phyloP scores from a whole-genome alignment of 2,888 invertebrate species.

The Luperina nickerlii region DNA sequence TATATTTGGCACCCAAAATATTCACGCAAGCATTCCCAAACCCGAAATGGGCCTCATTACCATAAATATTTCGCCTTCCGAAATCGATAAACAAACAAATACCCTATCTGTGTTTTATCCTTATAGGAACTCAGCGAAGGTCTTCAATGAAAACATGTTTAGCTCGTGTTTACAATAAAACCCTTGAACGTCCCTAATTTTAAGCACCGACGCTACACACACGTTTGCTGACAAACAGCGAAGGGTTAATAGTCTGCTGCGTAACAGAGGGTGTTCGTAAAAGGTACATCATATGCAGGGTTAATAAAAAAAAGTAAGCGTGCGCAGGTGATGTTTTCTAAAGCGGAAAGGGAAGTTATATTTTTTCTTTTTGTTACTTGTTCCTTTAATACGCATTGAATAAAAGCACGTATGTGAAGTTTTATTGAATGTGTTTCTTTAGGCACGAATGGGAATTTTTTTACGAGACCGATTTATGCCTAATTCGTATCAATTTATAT shows the following conservation, averaged over 20 bases:
- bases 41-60: constrained; percentile 36
- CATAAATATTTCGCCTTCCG: constrained; percentile 43
- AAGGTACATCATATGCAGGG: constrained; percentile 76
- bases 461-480: not conserved
- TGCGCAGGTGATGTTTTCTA: constrained; percentile 65
- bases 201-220: constrained; percentile 74
- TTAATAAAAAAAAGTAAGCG: constrained; percentile 77
- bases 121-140: constrained; percentile 39
- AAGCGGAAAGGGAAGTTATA: constrained; percentile 56
- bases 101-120: constrained; percentile 22
- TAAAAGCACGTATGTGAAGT: constrained; percentile 45
- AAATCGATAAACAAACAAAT: constrained; percentile 48
- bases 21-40: constrained; percentile 22
- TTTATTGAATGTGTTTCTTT: constrained; percentile 37
- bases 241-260: constrained; percentile 88
- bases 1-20: constrained; percentile 43
- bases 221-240: constrained; percentile 82
- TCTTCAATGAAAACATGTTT: constrained; percentile 67
- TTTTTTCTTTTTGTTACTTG: constrained; percentile 47
- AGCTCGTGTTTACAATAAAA: constrained; percentile 76
- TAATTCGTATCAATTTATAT: not conserved
- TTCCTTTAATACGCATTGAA: constrained; percentile 51
- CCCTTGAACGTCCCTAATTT: constrained; percentile 78
- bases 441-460: not conserved
- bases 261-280: constrained; percentile 81